A percentile compares a stretch with the other conserved stretches of the same genome.
phyloP scores from a whole-genome alignment of 2,888 invertebrate genomes.

The Phortica magna region DNA sequence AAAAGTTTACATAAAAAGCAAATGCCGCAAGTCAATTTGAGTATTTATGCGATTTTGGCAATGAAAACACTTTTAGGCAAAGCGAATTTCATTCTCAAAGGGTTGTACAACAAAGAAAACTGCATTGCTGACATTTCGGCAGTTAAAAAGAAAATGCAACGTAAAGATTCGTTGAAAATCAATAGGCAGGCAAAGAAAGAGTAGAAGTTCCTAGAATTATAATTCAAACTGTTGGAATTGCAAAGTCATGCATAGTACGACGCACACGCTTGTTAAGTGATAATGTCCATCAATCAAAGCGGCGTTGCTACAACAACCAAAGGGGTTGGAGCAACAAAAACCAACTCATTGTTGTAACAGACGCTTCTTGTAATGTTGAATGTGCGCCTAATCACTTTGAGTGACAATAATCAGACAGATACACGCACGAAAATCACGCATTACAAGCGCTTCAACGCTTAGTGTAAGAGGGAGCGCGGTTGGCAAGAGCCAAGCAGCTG shows the following conservation, averaged over 20 bases:
- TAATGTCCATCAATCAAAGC: slow-evolving; percentile 30
- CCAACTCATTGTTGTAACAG: not conserved
- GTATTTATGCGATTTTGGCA: not conserved
- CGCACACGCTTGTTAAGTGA: not conserved
- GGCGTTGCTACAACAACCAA: not conserved
- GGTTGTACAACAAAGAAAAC: too few species aligned
- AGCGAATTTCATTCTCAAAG: not conserved
- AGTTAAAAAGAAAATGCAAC: too few species aligned
- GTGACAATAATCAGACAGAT: slow-evolving; percentile 20
- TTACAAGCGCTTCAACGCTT: not conserved
- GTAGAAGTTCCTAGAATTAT: not conserved
- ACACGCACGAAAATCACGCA: not conserved
- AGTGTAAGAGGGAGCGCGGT: not conserved
- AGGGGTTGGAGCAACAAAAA: slow-evolving; percentile 11
- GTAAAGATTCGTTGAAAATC: not conserved
- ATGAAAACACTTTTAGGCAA: not conserved
- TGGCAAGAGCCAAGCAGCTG: not conserved
- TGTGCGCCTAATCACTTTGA: slow-evolving; percentile 13
- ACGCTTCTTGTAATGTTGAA: slow-evolving; percentile 27
- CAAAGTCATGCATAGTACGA: slow-evolving; percentile 4
- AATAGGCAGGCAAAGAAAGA: not conserved
- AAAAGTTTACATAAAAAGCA: not conserved
- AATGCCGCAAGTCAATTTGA: not conserved
- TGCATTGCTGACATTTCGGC: too few species aligned
- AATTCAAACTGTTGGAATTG: slow-evolving; percentile 4